A percentile compares a stretch with the other conserved stretches of the same genome.
Conservation (phyloP, 2,113 vertebrate species). For the Climacteris rufus region DNA sequence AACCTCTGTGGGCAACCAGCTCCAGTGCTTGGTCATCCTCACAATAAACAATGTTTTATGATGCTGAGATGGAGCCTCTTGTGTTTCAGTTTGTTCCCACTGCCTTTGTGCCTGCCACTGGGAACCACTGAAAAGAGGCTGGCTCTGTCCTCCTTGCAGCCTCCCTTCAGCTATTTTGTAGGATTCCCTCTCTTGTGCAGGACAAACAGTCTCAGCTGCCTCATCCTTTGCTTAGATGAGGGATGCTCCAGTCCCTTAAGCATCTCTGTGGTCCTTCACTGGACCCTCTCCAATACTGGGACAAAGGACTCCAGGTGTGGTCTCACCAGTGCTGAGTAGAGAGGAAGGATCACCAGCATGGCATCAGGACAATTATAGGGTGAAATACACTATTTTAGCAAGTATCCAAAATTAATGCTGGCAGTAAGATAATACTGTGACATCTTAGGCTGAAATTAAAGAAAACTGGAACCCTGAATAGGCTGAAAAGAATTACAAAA, state of each 20-base stretch:
- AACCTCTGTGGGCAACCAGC: background rate
- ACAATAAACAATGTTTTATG: background rate
- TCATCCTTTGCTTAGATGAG: background rate
- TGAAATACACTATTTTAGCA: background rate
- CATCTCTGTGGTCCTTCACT: background rate
- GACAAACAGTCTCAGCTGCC: background rate
- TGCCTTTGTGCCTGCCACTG: background rate
- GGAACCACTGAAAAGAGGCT: background rate
- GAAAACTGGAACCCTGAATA: background rate
- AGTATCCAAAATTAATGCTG: background rate
- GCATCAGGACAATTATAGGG: background rate
- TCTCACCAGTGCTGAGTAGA: background rate
- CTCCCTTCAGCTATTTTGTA: background rate
- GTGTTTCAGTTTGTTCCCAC: background rate
- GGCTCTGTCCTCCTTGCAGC: background rate
- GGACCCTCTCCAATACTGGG: background rate
- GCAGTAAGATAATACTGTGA: background rate
- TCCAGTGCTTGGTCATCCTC: background rate
- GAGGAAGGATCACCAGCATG: background rate
- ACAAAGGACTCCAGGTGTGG: background rate
- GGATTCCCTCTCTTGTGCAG: background rate
- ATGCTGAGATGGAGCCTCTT: background rate
- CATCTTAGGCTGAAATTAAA: background rate
- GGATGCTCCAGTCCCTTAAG: background rate
- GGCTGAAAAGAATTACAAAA: background rate